Base-by-base conservation (phyloP, 1,140 invertebrate genomes). In the Apis dorsata region DNA sequence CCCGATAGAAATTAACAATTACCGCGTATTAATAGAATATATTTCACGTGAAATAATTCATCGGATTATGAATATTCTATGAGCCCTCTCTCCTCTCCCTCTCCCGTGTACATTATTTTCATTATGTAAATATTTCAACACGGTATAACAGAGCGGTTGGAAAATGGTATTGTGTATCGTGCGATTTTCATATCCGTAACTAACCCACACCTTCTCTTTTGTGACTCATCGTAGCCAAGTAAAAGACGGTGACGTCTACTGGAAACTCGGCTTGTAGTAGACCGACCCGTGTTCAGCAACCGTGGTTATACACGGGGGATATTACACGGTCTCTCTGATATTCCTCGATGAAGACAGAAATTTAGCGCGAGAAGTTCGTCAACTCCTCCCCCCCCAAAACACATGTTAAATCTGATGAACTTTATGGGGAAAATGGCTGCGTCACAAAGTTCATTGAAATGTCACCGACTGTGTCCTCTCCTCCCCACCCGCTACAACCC, bases 401-500 rank as follows among this genome's bases (percentile, higher is more conserved):
- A 85, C 88, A 80, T 79, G 79, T 88, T 88, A 88, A 68, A 79
- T 76, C 85, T 73, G 80, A 75, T 90, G 90, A 92, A 92, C 91
- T 92, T 91, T 90, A 75, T 63, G 74, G 73, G 66, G 75, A 88
- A 90, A 91, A 91, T 90, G 75, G 83, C 79, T 87, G 76, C 79
- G 70, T 86, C 80, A 70, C 84, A 92, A 92, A 92, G 91, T 92
- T 92, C 90, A 92, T 89, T 86, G 87, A 92, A 92, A 92, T 92
- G 91, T 92, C 90, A 91, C 86, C 85, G 88, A 85, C 81, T 83
- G 63, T 83, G 73, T 44, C 34, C 34, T 0, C 34, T 44, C 34
- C 4, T 5, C 34, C 34, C 34, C 5, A 44, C 88, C 59, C 83
- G 85, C 79, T 81, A 63, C 51, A 34, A 28, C 66, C 63, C 76